Conservation (phyloP, 92 coral and sea anemone genomes). For the Phenganax marumi region DNA sequence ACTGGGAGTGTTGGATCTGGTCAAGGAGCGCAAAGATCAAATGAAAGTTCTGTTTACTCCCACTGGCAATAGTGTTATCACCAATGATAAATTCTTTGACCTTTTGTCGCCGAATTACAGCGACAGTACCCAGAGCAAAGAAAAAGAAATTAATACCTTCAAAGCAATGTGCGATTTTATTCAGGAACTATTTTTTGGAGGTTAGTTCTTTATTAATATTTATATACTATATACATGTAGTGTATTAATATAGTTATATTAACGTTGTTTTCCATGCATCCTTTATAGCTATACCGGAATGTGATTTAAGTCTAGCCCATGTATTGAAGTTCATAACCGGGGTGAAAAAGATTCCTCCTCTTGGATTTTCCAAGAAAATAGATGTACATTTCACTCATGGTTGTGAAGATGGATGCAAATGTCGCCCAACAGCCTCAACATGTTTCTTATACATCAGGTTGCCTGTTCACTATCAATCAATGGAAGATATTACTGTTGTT, state of each 20-base stretch:
- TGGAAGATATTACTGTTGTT: background rate
- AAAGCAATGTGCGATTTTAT: background rate
- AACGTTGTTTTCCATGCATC: too few relatives aligned
- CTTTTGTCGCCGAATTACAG: conserved; percentile 1
- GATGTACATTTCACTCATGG: background rate
- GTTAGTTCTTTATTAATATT: too few relatives aligned
- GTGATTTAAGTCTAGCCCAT: background rate
- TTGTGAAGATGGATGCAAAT: conserved; percentile 4
- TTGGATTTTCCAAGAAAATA: background rate
- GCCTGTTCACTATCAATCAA: conserved; percentile 3
- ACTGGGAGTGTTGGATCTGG: background rate
- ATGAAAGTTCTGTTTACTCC: background rate
- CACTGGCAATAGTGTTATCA: too few relatives aligned
- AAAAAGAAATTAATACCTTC: background rate
- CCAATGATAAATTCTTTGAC: background rate
- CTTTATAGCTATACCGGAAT: background rate
- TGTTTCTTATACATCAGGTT: conserved; percentile 3
- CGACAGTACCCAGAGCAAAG: background rate
- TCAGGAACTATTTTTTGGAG: background rate
- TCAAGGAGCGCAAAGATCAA: background rate
- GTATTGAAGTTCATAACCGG: background rate
- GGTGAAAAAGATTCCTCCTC: background rate
- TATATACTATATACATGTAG: too few relatives aligned
- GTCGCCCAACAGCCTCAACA: conserved; percentile 3
- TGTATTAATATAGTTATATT: too few relatives aligned